Evolutionary conservation across 2,888 invertebrate species (phyloP), one percentile per base, ranked within the genome.

Genomic region (Noctua janthe): DNA sequence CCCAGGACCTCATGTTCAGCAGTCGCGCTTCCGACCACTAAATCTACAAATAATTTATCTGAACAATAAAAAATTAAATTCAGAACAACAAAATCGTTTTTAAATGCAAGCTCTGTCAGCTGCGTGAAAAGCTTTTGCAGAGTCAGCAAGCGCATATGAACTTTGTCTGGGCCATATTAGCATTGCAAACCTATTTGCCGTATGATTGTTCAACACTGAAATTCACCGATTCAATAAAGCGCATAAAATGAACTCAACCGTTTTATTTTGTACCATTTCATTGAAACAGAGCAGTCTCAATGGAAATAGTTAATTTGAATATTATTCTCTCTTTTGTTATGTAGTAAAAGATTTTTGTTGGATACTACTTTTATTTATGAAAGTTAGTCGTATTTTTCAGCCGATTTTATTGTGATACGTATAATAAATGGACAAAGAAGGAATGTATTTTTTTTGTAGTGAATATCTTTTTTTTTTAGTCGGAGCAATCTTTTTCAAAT

Each of bases 131-230:
- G 59, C 72, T 35, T 78, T 75, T 77, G 71, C 49, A 69, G 71
- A 87, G 74, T 69, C 82, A 82, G 70, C 71, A 69, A 78, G 51
- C 56, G 66, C 54, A 81, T 71, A 76, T 49, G 62, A 67, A 77
- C 72, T 71, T 69, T 80, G 76, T 76, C 71, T 80, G 54, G 39
- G 29, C 67, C 66, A 80, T 74, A 85, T 85, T 83, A 85, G 78
- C 83, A 87, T 83, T 80, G 78, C 81, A 88, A 86, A 83, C 71
- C 80, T 78, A 88, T 82, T 88, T 78, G 54, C 76, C 73, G 71
- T 73, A 71, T 84, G 69, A 86, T 79, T 78, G 71, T 80, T 82
- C 75, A 71, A 73, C 77, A 69, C 78, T 73, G 67, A 86, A 85
- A 79, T 77, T 39, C 59, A 74, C 35, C 67, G 54, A 80, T 83